Conservation (phyloP, 1,140 invertebrate genomes). For the Camponotus vicinus region DNA sequence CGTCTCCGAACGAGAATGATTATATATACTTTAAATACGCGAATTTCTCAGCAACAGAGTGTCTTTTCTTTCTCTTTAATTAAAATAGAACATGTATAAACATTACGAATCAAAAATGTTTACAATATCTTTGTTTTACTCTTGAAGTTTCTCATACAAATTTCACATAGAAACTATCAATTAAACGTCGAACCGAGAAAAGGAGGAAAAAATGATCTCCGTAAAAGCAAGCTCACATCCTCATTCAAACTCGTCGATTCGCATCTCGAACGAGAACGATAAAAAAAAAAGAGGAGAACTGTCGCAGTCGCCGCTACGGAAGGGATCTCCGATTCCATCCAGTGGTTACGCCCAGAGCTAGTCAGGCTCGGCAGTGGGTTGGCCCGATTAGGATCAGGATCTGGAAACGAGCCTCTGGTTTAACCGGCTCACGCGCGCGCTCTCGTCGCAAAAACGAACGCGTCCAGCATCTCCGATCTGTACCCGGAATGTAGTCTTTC, state of each 20-base stretch:
- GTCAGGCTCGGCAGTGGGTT: constrained; percentile 76
- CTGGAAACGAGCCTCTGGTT: constrained; percentile 56
- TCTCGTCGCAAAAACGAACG: constrained; percentile 63
- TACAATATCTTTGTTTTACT: neutral
- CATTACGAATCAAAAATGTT: neutral
- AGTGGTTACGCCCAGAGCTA: constrained; percentile 81
- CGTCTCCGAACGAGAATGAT: no score
- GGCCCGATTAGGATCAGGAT: constrained; percentile 76
- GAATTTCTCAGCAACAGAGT: neutral
- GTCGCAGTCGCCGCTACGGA: constrained; percentile 49
- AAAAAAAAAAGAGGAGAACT: constrained; percentile 47
- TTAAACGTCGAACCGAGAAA: neutral
- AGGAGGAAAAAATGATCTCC: neutral
- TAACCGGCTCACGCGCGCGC: constrained; percentile 65
- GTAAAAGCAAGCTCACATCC: constrained; percentile 36
- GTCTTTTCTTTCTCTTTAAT: neutral
- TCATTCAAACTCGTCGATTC: constrained; percentile 43
- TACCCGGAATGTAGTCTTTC: constrained; percentile 50
- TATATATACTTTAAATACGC: neutral
- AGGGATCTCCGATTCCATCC: constrained; percentile 67
- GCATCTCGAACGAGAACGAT: constrained; percentile 54
- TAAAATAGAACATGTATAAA: constrained; percentile 8
- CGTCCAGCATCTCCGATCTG: constrained; percentile 42
- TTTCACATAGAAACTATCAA: neutral
- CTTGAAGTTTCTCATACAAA: neutral